Percentiles rank a stretch among this genome's conserved stretches.
phyloP scores from a whole-genome alignment of 2,113 vertebrate species.

The Callospermophilus lateralis region DNA sequence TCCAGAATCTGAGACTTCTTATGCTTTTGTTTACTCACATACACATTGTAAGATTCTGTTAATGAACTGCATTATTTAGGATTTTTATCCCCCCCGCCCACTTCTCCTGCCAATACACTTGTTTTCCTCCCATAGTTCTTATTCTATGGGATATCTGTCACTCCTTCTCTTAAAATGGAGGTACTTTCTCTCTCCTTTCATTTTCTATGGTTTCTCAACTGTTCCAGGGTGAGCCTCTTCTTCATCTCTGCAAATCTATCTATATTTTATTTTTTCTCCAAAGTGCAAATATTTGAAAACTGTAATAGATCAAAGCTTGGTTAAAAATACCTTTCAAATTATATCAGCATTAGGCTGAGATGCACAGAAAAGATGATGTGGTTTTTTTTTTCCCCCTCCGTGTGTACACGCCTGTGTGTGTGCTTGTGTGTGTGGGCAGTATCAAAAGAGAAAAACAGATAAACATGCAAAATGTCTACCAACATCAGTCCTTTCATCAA shows the following conservation, averaged over 20 bases:
- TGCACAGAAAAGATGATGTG: conserved; percentile 56
- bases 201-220: conserved; percentile 74
- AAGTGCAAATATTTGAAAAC: conserved; percentile 84
- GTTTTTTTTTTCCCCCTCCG: conserved; percentile 37
- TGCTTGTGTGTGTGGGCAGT: not conserved
- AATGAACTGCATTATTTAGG: not conserved
- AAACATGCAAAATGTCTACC: conserved; percentile 70
- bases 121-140: not conserved
- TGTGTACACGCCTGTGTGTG: not conserved
- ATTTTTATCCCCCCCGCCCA: not conserved
- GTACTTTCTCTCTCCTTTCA: not conserved
- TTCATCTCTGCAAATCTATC: conserved; percentile 80
- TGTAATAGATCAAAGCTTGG: conserved; percentile 80
- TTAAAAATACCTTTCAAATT: conserved; percentile 82
- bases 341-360: conserved; percentile 73
- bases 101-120: not conserved
- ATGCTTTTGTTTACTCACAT: not conserved
- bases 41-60: not conserved
- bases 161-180: not conserved
- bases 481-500: conserved; percentile 79
- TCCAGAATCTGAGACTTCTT: not conserved
- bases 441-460: conserved; percentile 63
- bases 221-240: conserved; percentile 60
- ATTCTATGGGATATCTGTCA: not conserved
- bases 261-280: conserved; percentile 71